phyloP scores from a whole-genome alignment of 2,113 vertebrate species.

The Bothrops jararaca region DNA sequence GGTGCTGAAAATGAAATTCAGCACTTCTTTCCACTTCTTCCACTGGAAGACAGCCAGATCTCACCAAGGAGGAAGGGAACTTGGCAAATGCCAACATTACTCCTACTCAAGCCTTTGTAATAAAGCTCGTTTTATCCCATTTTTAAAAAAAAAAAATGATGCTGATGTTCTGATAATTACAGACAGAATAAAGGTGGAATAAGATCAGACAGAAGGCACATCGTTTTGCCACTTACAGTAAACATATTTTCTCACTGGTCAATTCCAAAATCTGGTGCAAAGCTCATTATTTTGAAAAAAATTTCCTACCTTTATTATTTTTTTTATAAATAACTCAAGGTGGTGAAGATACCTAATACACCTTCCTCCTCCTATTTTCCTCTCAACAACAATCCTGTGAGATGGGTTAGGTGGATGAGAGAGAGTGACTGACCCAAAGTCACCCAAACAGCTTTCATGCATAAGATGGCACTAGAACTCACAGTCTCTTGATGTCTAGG shows the following conservation, averaged over 20 bases:
- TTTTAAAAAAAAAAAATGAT: background rate
- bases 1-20: slow-evolving; percentile 33
- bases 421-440: background rate
- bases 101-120: slow-evolving; percentile 4
- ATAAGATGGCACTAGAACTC: background rate
- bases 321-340: background rate
- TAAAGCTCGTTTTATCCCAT: slow-evolving; percentile 1
- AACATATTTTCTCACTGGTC: background rate
- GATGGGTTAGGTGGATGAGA: background rate
- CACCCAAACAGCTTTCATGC: background rate
- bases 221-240: background rate
- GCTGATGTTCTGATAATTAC: background rate
- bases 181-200: background rate
- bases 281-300: background rate
- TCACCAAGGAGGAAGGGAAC: slow-evolving; percentile 14
- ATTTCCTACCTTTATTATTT: background rate
- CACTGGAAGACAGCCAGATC: slow-evolving; percentile 3
- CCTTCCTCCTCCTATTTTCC: background rate
- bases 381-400: background rate
- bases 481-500: no score
- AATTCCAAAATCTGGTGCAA: background rate
- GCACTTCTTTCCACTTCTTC: background rate
- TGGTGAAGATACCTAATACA: background rate
- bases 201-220: background rate
- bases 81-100: slow-evolving; percentile 14